Evolutionary conservation across 1,140 invertebrate species (phyloP), one percentile per base, ranked within the genome.

Genomic region (Drosophila arizonae): DNA sequence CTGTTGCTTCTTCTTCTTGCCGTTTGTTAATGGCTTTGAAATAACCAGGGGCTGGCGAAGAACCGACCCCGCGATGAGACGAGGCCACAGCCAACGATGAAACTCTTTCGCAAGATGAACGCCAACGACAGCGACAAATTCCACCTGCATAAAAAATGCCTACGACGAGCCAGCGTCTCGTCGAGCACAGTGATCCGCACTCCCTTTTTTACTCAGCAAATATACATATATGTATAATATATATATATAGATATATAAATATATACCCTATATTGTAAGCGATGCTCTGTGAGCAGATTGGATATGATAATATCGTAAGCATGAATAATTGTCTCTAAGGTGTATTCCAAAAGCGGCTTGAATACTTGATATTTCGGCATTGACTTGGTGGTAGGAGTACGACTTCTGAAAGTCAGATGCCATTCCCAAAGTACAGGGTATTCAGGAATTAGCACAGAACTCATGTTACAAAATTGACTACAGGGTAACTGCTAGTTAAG

Each of bases 11-110:
- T 81, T 71, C 81, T 87, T 87, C 82, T 86, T 86, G 72, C 78
- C 65, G 68, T 87, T 86, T 86, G 82, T 86, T 86, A 86, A 87
- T 86, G 82, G 84, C 82, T 88, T 88, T 87, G 84, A 86, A 86
- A 85, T 74, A 65, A 62, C 54, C 79, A 50, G 43, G 48, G 70
- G 33, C 17, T 30, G 36, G 55, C 33, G 39, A 36, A 46, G 36
- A 43, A 24, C 46, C 30, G 51, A 36, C 51, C 50, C 58, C 58
- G 58, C 70, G 60, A 63, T 54, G 39, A 57, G 67, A 60, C 63
- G 54, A 72, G 72, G 36, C 68, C 39, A 69, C 56, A 61, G 50
- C 50, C 62, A 54, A 68, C 72, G 61, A 72, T 78, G 84, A 79
- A 87, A 87, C 84, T 87, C 84, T 87, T 87, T 86, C 76, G 82